Evolutionary conservation across 2,888 invertebrate genomes (phyloP), one percentile per base, ranked within the genome.

Genomic region (Pollenia griseotomentosa): DNA sequence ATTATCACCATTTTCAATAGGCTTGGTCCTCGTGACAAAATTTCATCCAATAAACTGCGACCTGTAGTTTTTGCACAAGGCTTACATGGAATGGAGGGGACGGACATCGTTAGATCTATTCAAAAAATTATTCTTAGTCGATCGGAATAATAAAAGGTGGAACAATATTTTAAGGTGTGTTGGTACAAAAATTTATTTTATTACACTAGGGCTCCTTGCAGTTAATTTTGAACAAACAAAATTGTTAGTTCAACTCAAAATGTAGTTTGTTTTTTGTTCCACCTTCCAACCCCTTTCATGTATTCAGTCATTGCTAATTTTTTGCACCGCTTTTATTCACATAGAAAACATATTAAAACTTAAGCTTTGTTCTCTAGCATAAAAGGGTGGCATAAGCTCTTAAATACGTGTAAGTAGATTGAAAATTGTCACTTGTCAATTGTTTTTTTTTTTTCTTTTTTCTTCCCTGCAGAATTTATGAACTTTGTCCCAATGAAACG

Each of bases 401-500:
- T 85, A 82, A 85, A 65, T 85, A 85, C 75, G 75, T 85, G 84
- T 85, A 85, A 85, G 84, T 75, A 85, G 84, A 85, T 85, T 74
- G 79, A 74, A 80, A 85, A 74, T 80, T 85, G 79, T 85, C 84
- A 85, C 79, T 85, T 85, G 79, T 80, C 68, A 80, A 80, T 85
- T 85, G 68, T 44, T 85, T 75, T 71, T 66, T 68, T 44, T 85
- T 75, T 71, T 66, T 68, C 23, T 44, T 65, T 53, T 16, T 55
- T 68, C 88, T 90, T n/a, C 33, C 23, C 66, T 74, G 12, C 83
- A 93, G 93, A 88, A 90, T 93, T 88, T 91, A 92, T 81, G 93
- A 93, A 90, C 90, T 93, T 68, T 93, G 93, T 89, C 91, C 92
- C 63, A 92, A 91, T 88, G 91, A 91, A 89, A 90, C 90, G 23